A percentile compares a stretch with the other conserved stretches of the same genome.
Evolutionary conservation across 2,888 invertebrate genomes (phyloP).

Genomic region (Pantelozetes paolii): DNA sequence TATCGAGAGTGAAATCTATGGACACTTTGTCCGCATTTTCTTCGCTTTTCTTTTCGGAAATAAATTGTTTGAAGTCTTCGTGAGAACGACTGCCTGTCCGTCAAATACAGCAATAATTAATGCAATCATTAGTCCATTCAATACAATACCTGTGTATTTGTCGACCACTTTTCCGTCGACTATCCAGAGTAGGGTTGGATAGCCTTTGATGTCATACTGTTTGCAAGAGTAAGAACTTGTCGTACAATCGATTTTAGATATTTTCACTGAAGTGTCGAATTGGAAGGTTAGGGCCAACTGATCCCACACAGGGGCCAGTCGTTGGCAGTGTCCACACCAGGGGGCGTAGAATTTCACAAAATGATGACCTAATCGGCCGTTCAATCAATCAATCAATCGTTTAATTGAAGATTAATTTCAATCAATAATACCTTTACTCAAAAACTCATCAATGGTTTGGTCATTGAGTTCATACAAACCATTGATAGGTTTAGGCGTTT

Average conservation of each 20-base stretch:
- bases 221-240: slow-evolving; percentile 68
- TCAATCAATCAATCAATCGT: background rate
- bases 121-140: too few species aligned
- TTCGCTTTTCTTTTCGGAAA: slow-evolving; percentile 64
- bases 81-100: slow-evolving; percentile 63
- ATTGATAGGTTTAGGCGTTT: slow-evolving; percentile 58
- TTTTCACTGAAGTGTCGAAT: slow-evolving; percentile 63
- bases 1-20: slow-evolving; percentile 46
- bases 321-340: slow-evolving; percentile 83
- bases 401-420: background rate
- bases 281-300: slow-evolving; percentile 65
- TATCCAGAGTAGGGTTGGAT: slow-evolving; percentile 76
- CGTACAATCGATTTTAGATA: slow-evolving; percentile 81
- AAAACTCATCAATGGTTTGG: slow-evolving; percentile 64
- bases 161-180: slow-evolving; percentile 81
- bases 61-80: slow-evolving; percentile 66
- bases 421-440: slow-evolving; percentile 22
- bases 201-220: slow-evolving; percentile 75
- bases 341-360: slow-evolving; percentile 89
- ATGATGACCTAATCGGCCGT: slow-evolving; percentile 63
- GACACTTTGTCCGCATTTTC: slow-evolving; percentile 43
- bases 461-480: slow-evolving; percentile 70
- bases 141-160: slow-evolving; percentile 59
- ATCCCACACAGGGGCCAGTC: slow-evolving; percentile 78
- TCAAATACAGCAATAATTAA: too few species aligned